Evolutionary conservation across 2,888 invertebrate species (phyloP), one percentile per base, ranked within the genome.

Genomic region (Acanthosepion lycidas): DNA sequence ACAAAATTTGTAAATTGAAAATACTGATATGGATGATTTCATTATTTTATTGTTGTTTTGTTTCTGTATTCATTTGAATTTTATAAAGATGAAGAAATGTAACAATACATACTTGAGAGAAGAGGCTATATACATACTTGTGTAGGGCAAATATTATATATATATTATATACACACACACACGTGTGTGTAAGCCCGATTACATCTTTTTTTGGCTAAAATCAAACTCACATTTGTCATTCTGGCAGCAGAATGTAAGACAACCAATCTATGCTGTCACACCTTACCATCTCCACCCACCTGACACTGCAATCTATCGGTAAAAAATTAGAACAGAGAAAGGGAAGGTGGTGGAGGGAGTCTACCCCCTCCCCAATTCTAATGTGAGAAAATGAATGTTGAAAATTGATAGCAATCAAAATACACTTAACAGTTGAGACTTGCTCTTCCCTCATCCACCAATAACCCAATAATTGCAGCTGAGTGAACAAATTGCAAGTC

Each of bases 331-430:
- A 78, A 12, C n/a, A 33, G n/a, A n/a, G n/a, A n/a, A n/a, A 15
- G n/a, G 28, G 28, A 9, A 33, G 28, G 12, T 1, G 55, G 55
- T 1, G 6, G 59, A 59, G 20, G 6, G 23, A 23, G 23, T 18
- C 20, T 55, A 8, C 28, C n/a, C 78, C 78, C 12, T 15, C 78
- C 78, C 12, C n/a, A 15, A 78, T 78, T 18, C 15, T 33, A 33
- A 78, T 78, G 78, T 78, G 78, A 78, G 78, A 78, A 78, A 78
- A 78, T 78, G n/a, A 78, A 78, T n/a, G 78, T 78, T 78, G 78
- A 78, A 78, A 78, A 78, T 78, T 78, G 78, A 78, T 78, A 78
- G 78, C 78, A 78, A 78, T 78, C 78, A 78, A 78, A 78, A 78
- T 78, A n/a, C 78, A 78, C 78, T 78, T 78, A 78, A 78, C n/a